phyloP scores from a whole-genome alignment of 2,888 invertebrate genomes.

The Adineta ricciae region DNA sequence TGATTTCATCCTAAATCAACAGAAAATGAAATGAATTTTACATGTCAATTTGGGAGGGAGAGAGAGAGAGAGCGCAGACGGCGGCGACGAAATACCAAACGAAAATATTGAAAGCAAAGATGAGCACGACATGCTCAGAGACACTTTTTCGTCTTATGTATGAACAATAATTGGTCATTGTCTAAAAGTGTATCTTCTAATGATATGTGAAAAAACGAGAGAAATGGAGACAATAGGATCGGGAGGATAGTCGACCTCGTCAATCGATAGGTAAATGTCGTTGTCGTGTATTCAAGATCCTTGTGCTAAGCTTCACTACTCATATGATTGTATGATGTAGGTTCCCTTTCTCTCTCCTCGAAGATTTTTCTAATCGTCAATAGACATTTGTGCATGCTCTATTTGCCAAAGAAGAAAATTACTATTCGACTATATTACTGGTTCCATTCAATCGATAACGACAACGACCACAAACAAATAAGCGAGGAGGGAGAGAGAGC shows the following conservation, averaged over 20 bases:
- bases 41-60: background rate
- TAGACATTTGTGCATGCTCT: constrained; percentile 1
- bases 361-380: background rate
- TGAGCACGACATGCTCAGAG: background rate
- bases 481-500: background rate
- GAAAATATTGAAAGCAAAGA: background rate
- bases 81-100: background rate
- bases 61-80: background rate
- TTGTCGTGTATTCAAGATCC: background rate
- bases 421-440: constrained; percentile 11
- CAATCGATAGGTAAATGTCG: constrained; percentile 12
- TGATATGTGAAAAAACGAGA: background rate
- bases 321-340: constrained; percentile 5
- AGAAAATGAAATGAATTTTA: background rate
- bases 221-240: background rate
- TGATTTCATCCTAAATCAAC: constrained; percentile 13
- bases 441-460: background rate
- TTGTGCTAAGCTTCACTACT: constrained; percentile 13
- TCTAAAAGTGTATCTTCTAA: background rate
- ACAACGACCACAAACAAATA: constrained; percentile 15
- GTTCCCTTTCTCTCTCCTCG: background rate
- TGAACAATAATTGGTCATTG: constrained; percentile 4
- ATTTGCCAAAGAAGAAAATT: constrained; percentile 13
- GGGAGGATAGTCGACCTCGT: background rate
- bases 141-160: background rate